These are phyloP conservation scores for Thera britannica DNA, from an alignment of 2,888 invertebrate species.

Conservation along the genomic window DNA sequence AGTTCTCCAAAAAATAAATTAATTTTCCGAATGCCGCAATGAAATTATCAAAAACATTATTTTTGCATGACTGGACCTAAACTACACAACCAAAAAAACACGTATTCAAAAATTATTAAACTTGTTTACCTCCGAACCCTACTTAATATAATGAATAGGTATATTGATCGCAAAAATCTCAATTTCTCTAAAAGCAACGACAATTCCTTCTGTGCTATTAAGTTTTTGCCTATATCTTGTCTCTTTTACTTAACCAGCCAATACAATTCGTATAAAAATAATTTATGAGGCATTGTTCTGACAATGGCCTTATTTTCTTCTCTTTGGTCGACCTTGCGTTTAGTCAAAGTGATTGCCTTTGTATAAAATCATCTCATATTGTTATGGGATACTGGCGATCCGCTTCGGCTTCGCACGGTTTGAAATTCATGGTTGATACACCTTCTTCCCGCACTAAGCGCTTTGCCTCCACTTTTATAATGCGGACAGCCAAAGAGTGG, in stretches of 20 bases:
- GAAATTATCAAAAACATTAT: too few species aligned
- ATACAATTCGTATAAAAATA: constrained; percentile 42
- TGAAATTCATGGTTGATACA: too few species aligned
- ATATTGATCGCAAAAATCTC: constrained; percentile 22
- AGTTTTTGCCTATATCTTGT: constrained; percentile 32
- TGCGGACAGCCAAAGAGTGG: too few species aligned
- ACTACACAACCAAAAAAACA: too few species aligned
- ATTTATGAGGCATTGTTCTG: constrained; percentile 42
- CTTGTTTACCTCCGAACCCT: too few species aligned
- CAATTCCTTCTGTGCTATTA: constrained; percentile 39
- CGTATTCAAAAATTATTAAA: too few species aligned
- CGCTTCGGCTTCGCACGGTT: too few species aligned
- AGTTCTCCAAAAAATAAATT: too few species aligned
- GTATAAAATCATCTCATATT: constrained; percentile 20
- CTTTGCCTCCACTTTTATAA: too few species aligned
- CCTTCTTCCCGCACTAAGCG: too few species aligned
- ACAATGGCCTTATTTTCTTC: constrained; percentile 38
- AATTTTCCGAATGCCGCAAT: too few species aligned
- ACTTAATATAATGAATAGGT: background rate
- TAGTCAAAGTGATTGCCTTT: constrained; percentile 29
- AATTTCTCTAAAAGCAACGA: constrained; percentile 30
- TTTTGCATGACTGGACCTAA: too few species aligned
- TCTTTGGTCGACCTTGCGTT: constrained; percentile 30
- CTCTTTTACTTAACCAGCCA: constrained; percentile 28
- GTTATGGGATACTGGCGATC: background rate